Base-by-base conservation (phyloP, 2,797 vertebrate genomes). In the Chaenodraco wilsoni region DNA sequence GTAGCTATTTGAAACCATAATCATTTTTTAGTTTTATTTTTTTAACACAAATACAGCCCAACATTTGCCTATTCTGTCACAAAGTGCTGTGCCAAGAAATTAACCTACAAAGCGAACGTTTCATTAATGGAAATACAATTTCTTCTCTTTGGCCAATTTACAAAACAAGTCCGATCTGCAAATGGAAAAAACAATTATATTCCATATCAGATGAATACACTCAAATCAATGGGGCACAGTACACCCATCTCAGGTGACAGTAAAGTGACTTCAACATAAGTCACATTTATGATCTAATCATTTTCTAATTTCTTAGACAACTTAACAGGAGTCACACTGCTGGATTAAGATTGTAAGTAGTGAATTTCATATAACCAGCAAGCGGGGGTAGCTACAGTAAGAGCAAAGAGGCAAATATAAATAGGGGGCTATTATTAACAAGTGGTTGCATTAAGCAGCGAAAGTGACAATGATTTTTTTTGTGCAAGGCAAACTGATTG, bases 371-470 rank as follows among this genome's bases (percentile, higher is more conserved):
- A 75, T 71, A 61, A 73, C 54, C 56, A 78, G 33, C 31, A 43
- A 50, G 64, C 75, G 83, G 84, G 88, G 81, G 78, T 84, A 90
- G 86, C 80, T 72, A 76, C 72, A 81, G 67, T 55, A 65, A 84
- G 69, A 78, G 69, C 66, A 77, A 72, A 79, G 70, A 64, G 61
- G 72, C 64, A 56, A 56, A 40, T 43, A 73, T 76, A 71, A 74
- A 83, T 50, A 76, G 64, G 72, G 72, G 65, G 65, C 68, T 55
- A 51, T 61, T 63, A 56, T 74, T 41, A 56, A 48, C 40, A 63
- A 79, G 73, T 88, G 74, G 80, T 88, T 79, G 85, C 82, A 84
- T 87, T 62, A 81, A 88, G 84, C 76, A 91, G 85, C 82, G 66
- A 72, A 69, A 74, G 70, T 76, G 43, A 78, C 64, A 19, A 87